Evolutionary conservation across 2,797 vertebrate species (phyloP), one percentile per base, ranked within the genome.

Genomic region (Coreius guichenoti): DNA sequence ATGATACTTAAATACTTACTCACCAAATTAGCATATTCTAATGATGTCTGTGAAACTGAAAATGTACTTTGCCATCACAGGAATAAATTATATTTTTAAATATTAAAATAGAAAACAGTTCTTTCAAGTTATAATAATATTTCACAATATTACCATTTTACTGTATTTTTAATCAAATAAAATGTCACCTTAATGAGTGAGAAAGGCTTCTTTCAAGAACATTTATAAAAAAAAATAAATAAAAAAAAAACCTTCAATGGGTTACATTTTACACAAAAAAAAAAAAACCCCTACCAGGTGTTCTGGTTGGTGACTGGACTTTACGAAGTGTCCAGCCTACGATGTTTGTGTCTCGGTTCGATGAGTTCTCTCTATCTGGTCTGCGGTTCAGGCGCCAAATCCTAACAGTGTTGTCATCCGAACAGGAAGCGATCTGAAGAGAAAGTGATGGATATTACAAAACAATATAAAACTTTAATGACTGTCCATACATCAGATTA

Each of bases 391-490:
- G 92, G 47, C 97, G 95, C 98, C 98, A 99, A 89, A 99, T 94
- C 88, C 96, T 96, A 45, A 99, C 89, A 3, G 96, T 98, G 92
- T 99, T 98, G 91, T 99, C 98, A 92, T 99, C 98, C 8, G 98
- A 99, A 88, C 98, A 99, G 0, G 98, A 98, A 86, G 96, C 97
- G 90, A 99, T 98, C 98, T 99, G 91, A 87, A 89, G 83, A 90
- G 47, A 90, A 72, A 68, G 78, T 33, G 76, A 77, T 0, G 11
- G 23, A 79, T 69, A 74, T 89, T 87, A 90, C 26, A 49, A 6
- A n/a, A 49, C 16, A 36, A 8, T 36, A 36, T 54, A 21, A 23
- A 56, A 56, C 21, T 33, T 75, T 51, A 31, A 16, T 14, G 21
- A 54, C 19, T 2, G 19, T 33, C 5, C 29, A 76, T 23, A 14